Conservation (phyloP, 2,888 invertebrate genomes). For the Cheilosia variabilis region DNA sequence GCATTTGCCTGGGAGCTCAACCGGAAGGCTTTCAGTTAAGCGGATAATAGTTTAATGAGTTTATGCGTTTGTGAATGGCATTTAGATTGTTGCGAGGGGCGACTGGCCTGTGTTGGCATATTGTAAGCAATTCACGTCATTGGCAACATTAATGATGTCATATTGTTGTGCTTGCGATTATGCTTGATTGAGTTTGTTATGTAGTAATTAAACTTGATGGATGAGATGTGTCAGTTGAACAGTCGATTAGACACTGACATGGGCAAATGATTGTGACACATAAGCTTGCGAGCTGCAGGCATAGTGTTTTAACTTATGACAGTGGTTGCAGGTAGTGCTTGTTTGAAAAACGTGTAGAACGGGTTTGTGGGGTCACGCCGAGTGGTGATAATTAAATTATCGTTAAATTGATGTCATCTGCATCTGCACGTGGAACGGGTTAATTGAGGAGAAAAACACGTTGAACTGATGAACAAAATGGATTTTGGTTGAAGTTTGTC, state of each 20-base stretch:
- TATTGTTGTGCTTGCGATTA: conserved; percentile 54
- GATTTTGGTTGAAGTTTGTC: no score
- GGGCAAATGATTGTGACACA: conserved; percentile 35
- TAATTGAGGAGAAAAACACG: neutral
- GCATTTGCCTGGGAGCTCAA: conserved; percentile 47
- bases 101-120: neutral
- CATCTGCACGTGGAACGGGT: neutral
- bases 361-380: neutral
- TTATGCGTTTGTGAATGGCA: conserved; percentile 71
- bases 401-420: conserved; percentile 1
- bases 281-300: conserved; percentile 29
- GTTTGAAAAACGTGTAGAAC: conserved; percentile 7
- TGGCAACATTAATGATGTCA: conserved; percentile 64
- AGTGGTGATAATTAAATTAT: conserved; percentile 26
- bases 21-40: conserved; percentile 70
- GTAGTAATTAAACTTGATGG: conserved; percentile 68
- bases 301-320: conserved; percentile 9
- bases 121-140: conserved; percentile 57
- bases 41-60: conserved; percentile 74
- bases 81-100: conserved; percentile 45
- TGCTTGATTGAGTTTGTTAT: conserved; percentile 59
- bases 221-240: conserved; percentile 51
- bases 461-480: neutral
- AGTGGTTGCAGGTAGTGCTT: neutral
- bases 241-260: conserved; percentile 61